These are phyloP conservation scores for Alfaro cultratus DNA, from an alignment of 2,797 vertebrate species.

Conservation along the genomic window DNA sequence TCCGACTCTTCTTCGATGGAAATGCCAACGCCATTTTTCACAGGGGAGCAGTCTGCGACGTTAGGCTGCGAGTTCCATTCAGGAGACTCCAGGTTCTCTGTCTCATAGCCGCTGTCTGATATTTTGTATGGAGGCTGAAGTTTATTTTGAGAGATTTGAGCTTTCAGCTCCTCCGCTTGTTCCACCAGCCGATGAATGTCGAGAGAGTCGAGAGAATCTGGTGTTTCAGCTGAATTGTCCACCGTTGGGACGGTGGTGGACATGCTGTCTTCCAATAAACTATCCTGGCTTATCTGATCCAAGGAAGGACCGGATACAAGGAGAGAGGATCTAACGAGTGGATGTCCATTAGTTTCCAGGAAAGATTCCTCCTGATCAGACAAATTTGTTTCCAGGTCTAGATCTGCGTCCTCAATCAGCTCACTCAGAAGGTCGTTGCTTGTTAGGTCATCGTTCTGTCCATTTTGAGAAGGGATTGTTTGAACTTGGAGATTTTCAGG, in stretches of 20 bases:
- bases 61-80: constrained; percentile 93
- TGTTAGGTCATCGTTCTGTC: constrained; percentile 68
- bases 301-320: constrained; percentile 83
- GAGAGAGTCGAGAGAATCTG: constrained; percentile 92
- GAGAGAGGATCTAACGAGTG: constrained; percentile 71
- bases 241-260: constrained; percentile 79
- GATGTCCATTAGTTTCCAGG: constrained; percentile 57
- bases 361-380: constrained; percentile 75
- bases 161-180: constrained; percentile 76
- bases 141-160: constrained; percentile 79
- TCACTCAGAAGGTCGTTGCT: constrained; percentile 74
- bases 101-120: constrained; percentile 98
- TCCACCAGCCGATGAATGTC: constrained; percentile 86
- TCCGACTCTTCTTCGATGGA: constrained; percentile 55
- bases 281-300: constrained; percentile 92
- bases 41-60: constrained; percentile 72
- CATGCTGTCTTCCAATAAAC: constrained; percentile 89
- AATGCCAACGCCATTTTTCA: constrained; percentile 62
- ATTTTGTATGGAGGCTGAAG: constrained; percentile 92
- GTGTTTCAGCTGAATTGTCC: constrained; percentile 87
- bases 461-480: constrained; percentile 49
- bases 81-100: constrained; percentile 97
- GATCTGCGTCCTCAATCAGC: constrained; percentile 68
- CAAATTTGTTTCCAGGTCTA: constrained; percentile 64
- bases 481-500: constrained; percentile 50